These are phyloP conservation scores for Vultur gryphus DNA, from an alignment of 2,797 vertebrate species.

Conservation along the genomic window DNA sequence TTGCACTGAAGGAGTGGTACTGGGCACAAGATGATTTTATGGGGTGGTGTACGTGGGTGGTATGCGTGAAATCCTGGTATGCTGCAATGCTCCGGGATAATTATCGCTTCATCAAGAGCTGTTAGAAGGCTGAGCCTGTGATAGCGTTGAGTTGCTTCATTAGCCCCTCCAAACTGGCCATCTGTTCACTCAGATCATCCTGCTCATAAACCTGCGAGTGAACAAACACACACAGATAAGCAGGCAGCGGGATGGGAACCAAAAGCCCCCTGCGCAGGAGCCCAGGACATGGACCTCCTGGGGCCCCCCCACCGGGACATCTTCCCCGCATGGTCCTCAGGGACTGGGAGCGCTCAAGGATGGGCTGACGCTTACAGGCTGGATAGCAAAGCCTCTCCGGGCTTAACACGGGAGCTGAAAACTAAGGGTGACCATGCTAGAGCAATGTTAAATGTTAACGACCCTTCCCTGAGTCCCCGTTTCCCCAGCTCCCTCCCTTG, in stretches of 20 bases:
- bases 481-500: not conserved
- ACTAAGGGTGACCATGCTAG: too few relatives aligned
- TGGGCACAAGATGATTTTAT: not conserved
- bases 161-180: slow-evolving; percentile 95
- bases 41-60: slow-evolving; percentile 22
- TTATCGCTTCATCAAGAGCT: not conserved
- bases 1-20: not conserved
- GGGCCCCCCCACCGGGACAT: too few relatives aligned
- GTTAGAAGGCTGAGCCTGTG: slow-evolving; percentile 94
- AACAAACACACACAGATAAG: not conserved
- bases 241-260: rapidly evolving
- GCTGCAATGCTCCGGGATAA: slow-evolving; percentile 60
- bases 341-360: not conserved
- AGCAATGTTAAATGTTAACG: rapidly evolving
- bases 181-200: slow-evolving; percentile 95
- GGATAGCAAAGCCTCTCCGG: not conserved
- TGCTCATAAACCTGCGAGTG: slow-evolving; percentile 85
- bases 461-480: not conserved
- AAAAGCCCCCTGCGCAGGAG: rapidly evolving
- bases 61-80: slow-evolving; percentile 56
- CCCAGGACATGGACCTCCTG: rapidly evolving
- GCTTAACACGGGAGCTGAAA: not conserved
- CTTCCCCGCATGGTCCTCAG: not conserved
- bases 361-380: not conserved
- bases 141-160: slow-evolving; percentile 98